Base-by-base conservation (phyloP, 2,888 invertebrate genomes). In the Tinea semifulvella region DNA sequence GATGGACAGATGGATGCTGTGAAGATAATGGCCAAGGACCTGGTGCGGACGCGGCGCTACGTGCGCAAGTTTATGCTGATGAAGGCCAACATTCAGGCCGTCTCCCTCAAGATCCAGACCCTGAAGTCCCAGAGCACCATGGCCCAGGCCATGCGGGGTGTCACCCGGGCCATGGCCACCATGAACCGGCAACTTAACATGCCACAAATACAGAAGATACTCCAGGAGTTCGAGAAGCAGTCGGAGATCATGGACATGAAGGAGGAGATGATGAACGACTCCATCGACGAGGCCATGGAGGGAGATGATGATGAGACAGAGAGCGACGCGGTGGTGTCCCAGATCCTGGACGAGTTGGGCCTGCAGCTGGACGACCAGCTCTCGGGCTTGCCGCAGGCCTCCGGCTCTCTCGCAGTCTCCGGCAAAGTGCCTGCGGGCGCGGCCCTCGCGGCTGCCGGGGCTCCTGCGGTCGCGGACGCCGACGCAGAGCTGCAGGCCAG, bases 181-280 rank as follows among this genome's bases (percentile, higher is more conserved):
- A 99, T 99, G 99, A 99, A 99, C 76, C 85, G 91, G 18, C 94
- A 94, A 68, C 77, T 99, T 63, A 99, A 99, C 80, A 85, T 99
- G 71, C 99, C 99, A 7, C 98, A 99, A 83, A 99, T 99, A 63
- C 98, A 99, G 73, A 92, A 94, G 65, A 99, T 99, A 53, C 49
- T 82, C 48, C 89, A 94, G 81, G 98, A 98, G 65, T 99, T 99
- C 76, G 99, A 99, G 75, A 98, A 98, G 65, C 98, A 99, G 68
- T 95, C 96, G 0, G 98, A 99, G 79, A 97, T 99, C 45, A 99
- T 99, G 99, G 98, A 99, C 66, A 99, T 99, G 98, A 99, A 99
- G 68, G 98, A 99, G 70, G 99, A 99, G 77, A 96, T 99, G 87
- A 99, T 99, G 90, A 97, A 95, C 66, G 99, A 99, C 73, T 98